These are phyloP conservation scores for Halcyon chelicuti DNA, from an alignment of 2,797 vertebrate genomes.

Conservation along the genomic window DNA sequence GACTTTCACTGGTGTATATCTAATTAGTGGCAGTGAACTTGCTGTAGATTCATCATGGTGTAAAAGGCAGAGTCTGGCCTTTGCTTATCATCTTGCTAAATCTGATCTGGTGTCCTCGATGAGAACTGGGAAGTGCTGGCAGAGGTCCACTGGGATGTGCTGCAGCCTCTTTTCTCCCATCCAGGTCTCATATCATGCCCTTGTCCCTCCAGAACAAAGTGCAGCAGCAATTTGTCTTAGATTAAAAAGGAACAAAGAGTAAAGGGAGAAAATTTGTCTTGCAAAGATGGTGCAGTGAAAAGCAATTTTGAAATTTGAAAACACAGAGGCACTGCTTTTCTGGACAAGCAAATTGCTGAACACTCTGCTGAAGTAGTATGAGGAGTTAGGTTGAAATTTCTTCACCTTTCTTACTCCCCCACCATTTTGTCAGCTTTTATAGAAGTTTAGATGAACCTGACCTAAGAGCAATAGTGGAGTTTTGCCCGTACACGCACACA, in stretches of 20 bases:
- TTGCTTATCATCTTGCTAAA: background rate
- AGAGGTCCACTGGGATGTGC: fast-evolving
- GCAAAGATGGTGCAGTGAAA: background rate
- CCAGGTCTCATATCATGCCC: background rate
- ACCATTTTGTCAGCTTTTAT: background rate
- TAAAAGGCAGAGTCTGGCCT: background rate
- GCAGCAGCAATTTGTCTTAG: background rate
- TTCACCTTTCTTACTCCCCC: background rate
- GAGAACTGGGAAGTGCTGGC: background rate
- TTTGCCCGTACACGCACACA: background rate
- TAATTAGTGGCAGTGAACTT: background rate
- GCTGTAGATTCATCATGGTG: background rate
- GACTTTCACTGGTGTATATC: background rate
- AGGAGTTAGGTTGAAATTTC: background rate
- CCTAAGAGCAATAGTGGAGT: background rate
- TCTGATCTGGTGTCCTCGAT: background rate
- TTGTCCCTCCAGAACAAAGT: background rate
- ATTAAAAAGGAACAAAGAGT: background rate
- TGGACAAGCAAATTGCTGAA: background rate
- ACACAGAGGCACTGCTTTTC: background rate
- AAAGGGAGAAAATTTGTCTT: background rate
- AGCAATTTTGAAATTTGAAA: background rate
- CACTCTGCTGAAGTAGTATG: background rate
- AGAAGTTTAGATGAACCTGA: background rate
- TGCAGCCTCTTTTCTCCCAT: background rate